Conservation (phyloP, 2,113 vertebrate species). For the Lota lota region DNA sequence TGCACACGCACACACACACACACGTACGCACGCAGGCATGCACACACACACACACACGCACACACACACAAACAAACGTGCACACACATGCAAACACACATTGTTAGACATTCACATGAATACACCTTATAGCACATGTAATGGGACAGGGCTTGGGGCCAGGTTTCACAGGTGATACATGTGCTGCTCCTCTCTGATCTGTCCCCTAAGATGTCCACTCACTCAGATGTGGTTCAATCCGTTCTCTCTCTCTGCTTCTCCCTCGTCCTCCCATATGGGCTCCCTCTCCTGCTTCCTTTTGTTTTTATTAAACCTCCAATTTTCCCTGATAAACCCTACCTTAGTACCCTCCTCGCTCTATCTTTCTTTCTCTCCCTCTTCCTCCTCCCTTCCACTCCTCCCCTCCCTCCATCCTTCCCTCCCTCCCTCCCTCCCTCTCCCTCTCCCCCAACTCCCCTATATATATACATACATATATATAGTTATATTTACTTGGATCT, state of each 20-base stretch:
- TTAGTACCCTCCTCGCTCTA: too few species aligned
- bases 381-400: neutral
- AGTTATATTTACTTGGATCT: neutral
- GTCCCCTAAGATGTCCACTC: too few species aligned
- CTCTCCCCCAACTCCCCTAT: constrained; percentile 3
- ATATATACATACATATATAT: neutral
- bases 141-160: too few species aligned
- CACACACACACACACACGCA: neutral
- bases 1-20: neutral
- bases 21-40: neutral
- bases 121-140: too few species aligned
- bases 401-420: neutral
- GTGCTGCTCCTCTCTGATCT: too few species aligned
- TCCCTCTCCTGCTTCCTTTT: neutral
- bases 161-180: too few species aligned
- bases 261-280: too few species aligned
- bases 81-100: constrained; percentile 2
- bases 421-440: neutral
- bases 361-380: neutral
- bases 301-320: neutral
- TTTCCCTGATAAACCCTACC: neutral
- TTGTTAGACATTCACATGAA: too few species aligned
- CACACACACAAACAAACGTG: neutral
- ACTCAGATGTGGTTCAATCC: too few species aligned
- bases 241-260: too few species aligned